Percentiles rank a stretch among this genome's conserved stretches.
Conservation (phyloP, 2,797 vertebrate genomes). For the Phoeniculus purpureus region DNA sequence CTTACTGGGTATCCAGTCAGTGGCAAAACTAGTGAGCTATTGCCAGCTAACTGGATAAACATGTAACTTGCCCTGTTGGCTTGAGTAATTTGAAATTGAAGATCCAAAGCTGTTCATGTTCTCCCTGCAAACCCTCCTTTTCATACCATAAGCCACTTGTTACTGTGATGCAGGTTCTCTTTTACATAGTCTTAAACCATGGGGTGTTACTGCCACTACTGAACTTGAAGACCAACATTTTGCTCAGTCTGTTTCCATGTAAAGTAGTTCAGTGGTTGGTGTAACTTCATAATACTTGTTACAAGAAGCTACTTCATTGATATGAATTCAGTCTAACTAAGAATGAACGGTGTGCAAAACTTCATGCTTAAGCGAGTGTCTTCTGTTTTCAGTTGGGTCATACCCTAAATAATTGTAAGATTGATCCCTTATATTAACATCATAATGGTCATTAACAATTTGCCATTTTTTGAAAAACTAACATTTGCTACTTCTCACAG, state of each 20-base stretch:
- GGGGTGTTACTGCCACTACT: background rate
- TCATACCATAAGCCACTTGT: background rate
- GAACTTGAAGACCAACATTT: background rate
- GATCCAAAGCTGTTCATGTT: background rate
- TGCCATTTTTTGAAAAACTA: background rate
- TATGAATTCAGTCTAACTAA: background rate
- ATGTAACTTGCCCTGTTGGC: background rate
- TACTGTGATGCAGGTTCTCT: background rate
- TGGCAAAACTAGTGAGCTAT: background rate
- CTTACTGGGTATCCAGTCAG: background rate
- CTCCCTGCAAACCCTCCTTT: background rate
- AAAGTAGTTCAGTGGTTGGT: background rate
- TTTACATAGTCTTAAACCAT: background rate
- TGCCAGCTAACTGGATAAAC: background rate
- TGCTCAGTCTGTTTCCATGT: background rate
- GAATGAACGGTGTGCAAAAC: background rate
- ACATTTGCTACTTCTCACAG: background rate
- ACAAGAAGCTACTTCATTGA: background rate
- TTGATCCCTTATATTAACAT: background rate
- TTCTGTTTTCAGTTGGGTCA: background rate
- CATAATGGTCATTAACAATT: background rate
- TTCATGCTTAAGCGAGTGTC: background rate
- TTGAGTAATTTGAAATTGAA: background rate
- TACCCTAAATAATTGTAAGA: background rate
- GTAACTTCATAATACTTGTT: background rate